These are phyloP conservation scores for Sialia sialis DNA, from an alignment of 2,113 vertebrate genomes.

Conservation along the genomic window DNA sequence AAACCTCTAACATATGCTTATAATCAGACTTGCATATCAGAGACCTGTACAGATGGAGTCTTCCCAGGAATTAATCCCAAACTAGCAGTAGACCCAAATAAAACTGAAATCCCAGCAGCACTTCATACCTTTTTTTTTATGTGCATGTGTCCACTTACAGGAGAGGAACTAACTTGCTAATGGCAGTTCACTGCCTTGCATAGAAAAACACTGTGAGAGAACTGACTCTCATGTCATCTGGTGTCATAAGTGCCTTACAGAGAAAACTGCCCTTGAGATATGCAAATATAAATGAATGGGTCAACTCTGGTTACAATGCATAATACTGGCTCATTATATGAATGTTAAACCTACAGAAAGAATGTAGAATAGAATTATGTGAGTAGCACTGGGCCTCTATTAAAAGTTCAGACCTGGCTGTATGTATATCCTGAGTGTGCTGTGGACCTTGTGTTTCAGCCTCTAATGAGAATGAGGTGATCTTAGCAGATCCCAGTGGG, in stretches of 20 bases:
- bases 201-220: background rate
- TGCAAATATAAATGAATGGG: background rate
- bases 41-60: slow-evolving; percentile 20
- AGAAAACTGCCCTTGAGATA: background rate
- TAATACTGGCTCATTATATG: background rate
- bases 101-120: slow-evolving; percentile 4
- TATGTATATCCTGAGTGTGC: background rate
- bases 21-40: slow-evolving; percentile 29
- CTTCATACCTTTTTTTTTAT: background rate
- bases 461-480: background rate
- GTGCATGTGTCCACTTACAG: background rate
- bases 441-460: background rate
- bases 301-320: background rate
- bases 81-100: slow-evolving; percentile 15
- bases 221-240: background rate
- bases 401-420: background rate
- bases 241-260: background rate
- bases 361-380: background rate
- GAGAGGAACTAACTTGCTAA: background rate
- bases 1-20: slow-evolving; percentile 44
- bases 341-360: background rate
- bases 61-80: slow-evolving; percentile 41
- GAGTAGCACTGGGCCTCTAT: background rate
- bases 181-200: background rate
- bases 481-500: background rate